Percentiles rank a stretch among this genome's conserved stretches.
phyloP scores from a whole-genome alignment of 2,113 vertebrate genomes.

The Ia io region DNA sequence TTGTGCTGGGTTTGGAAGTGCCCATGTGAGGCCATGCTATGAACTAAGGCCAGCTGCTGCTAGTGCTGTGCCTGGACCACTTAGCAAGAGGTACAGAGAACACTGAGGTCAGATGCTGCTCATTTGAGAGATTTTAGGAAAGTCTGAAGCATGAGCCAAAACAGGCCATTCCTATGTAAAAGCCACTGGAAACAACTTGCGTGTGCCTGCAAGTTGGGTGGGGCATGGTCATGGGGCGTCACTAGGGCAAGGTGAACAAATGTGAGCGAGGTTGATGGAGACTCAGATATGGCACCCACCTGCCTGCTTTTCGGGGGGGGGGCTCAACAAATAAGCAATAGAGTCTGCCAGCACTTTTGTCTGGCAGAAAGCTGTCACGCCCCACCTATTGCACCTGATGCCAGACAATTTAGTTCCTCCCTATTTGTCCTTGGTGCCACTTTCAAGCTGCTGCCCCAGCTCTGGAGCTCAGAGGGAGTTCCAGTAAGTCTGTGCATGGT shows the following conservation, averaged over 20 bases:
- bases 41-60: not conserved
- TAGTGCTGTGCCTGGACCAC: not conserved
- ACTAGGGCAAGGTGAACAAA: not conserved
- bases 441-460: not conserved
- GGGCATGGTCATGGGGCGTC: not conserved
- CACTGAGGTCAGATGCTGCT: not conserved
- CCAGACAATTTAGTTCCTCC: not conserved
- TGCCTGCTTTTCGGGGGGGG: not conserved
- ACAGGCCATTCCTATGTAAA: not conserved
- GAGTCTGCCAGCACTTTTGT: not conserved
- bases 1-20: not conserved
- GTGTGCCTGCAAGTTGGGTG: not conserved
- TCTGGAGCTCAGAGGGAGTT: not conserved
- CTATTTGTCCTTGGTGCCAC: not conserved
- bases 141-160: not conserved
- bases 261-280: not conserved
- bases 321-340: not conserved
- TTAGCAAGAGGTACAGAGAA: not conserved
- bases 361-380: not conserved
- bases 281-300: not conserved
- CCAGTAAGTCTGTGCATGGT: not conserved
- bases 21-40: not conserved
- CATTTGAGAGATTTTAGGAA: not conserved
- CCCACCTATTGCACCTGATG: not conserved
- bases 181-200: not conserved